Conservation (phyloP, 2,888 invertebrate genomes). For the Andrena minutula region DNA sequence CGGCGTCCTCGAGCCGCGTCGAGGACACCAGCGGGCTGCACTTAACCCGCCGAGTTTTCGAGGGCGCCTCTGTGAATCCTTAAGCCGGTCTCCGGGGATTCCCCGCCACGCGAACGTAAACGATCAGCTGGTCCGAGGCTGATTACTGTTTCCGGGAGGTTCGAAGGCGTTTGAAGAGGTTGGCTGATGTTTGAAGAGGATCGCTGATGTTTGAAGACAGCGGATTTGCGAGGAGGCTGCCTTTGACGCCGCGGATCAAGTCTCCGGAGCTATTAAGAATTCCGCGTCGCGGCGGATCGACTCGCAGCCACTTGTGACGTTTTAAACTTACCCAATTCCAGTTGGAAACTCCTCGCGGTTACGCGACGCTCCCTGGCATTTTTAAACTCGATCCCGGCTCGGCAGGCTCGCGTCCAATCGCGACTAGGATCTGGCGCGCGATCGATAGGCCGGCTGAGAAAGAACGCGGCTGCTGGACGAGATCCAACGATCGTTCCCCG, state of each 20-base stretch:
- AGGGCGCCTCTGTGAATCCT: conserved; percentile 17
- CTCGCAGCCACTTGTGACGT: too few species aligned
- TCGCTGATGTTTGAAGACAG: neutral
- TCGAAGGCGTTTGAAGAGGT: neutral
- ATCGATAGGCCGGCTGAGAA: neutral
- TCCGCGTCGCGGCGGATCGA: too few species aligned
- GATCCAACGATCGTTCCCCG: conserved; percentile 21
- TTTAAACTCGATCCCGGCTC: neutral
- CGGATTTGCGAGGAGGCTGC: too few species aligned
- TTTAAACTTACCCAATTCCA: neutral
- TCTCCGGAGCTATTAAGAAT: too few species aligned
- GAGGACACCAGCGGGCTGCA: conserved; percentile 49
- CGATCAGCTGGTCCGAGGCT: too few species aligned
- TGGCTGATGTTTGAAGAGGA: neutral
- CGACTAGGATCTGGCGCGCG: neutral
- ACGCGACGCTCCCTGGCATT: neutral
- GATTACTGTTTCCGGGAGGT: too few species aligned
- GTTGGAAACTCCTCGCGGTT: conserved; percentile 1
- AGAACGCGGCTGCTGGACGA: conserved; percentile 19
- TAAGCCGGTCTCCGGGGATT: conserved; percentile 9
- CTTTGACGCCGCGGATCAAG: too few species aligned
- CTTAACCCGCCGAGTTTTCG: conserved; percentile 52
- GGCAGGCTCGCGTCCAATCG: neutral
- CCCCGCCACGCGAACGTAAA: neutral
- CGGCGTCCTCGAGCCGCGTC: conserved; percentile 29